Conservation (phyloP, 2,888 invertebrate genomes). For the Boloria euphrosyne region DNA sequence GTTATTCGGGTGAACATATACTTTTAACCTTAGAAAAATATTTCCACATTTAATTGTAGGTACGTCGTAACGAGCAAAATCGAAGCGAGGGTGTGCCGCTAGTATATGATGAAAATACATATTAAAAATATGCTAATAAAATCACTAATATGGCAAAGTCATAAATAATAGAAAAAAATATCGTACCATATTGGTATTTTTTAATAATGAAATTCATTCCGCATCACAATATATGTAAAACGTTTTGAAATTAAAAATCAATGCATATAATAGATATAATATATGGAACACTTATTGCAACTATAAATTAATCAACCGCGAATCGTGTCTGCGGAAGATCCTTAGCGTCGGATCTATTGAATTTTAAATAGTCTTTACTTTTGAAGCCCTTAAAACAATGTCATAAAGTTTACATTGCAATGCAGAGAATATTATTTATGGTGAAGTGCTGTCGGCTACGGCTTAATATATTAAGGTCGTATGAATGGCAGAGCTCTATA, state of each 20-base stretch:
- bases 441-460: conserved; percentile 28
- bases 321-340: conserved; percentile 43
- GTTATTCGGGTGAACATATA: too few species aligned
- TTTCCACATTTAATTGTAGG: too few species aligned
- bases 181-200: too few species aligned
- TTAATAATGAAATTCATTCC: too few species aligned
- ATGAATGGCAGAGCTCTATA: conserved; percentile 21
- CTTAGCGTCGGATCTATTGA: conserved; percentile 38
- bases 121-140: too few species aligned
- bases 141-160: too few species aligned
- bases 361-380: conserved; percentile 34
- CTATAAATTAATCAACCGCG: conserved; percentile 26
- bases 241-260: not conserved
- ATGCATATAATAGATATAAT: conserved; percentile 10
- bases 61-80: too few species aligned
- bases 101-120: too few species aligned
- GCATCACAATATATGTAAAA: not conserved
- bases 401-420: conserved; percentile 31
- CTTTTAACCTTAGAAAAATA: too few species aligned
- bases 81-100: too few species aligned
- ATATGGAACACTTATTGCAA: conserved; percentile 28
- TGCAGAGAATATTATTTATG: conserved; percentile 27
- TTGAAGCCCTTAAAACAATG: conserved; percentile 32
- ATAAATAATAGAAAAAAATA: too few species aligned
- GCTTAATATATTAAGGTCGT: conserved; percentile 38